These are phyloP conservation scores for Dendrocincla tyrannina DNA, from an alignment of 2,797 vertebrate genomes.

Conservation along the genomic window DNA sequence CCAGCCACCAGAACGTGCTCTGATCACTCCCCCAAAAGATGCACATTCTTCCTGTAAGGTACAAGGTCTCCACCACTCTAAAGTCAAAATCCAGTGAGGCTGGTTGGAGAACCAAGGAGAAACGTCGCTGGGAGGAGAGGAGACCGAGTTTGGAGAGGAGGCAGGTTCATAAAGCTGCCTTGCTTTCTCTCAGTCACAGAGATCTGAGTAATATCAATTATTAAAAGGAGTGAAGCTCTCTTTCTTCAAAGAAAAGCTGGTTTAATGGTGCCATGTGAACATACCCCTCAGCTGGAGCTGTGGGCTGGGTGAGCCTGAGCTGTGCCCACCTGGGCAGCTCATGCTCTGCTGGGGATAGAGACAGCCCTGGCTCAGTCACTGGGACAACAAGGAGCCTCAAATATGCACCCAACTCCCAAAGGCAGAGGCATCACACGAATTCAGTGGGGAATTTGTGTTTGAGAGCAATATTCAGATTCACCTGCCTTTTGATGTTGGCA, in stretches of 20 bases:
- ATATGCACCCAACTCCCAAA: background rate
- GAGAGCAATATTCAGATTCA: background rate
- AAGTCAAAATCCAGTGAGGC: background rate
- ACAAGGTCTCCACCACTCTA: background rate
- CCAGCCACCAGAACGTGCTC: background rate
- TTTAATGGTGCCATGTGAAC: background rate
- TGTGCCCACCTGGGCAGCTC: background rate
- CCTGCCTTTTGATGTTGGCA: background rate
- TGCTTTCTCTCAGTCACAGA: background rate
- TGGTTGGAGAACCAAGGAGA: background rate
- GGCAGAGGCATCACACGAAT: background rate
- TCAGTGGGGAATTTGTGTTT: background rate
- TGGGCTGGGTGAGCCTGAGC: background rate
- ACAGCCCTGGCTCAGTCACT: background rate
- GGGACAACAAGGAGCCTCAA: background rate
- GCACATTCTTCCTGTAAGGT: background rate
- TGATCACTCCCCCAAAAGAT: background rate
- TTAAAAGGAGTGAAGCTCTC: background rate
- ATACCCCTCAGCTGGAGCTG: background rate
- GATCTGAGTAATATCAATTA: background rate
- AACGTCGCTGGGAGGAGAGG: background rate
- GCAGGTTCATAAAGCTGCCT: background rate
- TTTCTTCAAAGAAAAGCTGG: background rate
- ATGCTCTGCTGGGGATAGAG: background rate
- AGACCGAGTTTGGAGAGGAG: background rate